phyloP scores from a whole-genome alignment of 2,113 vertebrate species.

The Lanius collurio region DNA sequence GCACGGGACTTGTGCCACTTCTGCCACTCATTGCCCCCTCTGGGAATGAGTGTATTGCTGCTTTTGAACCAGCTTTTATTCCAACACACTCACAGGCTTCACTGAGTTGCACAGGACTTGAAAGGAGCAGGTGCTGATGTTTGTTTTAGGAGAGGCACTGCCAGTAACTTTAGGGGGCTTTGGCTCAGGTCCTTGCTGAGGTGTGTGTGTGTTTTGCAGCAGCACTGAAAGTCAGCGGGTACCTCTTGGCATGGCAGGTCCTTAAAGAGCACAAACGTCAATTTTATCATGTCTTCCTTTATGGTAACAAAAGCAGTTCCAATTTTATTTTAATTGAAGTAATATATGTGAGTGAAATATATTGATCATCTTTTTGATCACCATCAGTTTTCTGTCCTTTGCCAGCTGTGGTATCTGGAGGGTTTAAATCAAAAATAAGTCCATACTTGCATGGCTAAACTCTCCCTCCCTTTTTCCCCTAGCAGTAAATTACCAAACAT shows the following conservation, averaged over 20 bases:
- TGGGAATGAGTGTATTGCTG: background rate
- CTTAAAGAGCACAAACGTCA: background rate
- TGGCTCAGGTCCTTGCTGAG: background rate
- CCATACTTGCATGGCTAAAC: background rate
- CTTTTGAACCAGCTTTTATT: background rate
- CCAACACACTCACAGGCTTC: background rate
- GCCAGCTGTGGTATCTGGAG: background rate
- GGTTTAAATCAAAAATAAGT: background rate
- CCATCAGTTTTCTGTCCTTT: background rate
- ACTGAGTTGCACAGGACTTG: background rate
- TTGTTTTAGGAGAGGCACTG: background rate
- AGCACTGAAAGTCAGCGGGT: background rate
- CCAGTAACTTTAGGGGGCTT: background rate
- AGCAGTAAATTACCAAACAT: background rate
- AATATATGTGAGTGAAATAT: background rate
- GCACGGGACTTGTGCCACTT: rapidly evolving
- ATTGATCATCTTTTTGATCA: background rate
- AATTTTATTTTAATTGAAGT: background rate
- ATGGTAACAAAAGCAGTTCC: background rate
- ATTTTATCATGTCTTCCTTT: background rate
- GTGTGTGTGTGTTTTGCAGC: background rate
- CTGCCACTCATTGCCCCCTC: background rate
- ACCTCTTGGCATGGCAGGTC: background rate
- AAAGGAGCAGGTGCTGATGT: background rate
- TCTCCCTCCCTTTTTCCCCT: background rate